These are phyloP conservation scores for Palloptera scutellata DNA, from an alignment of 2,888 invertebrate genomes.

Conservation along the genomic window DNA sequence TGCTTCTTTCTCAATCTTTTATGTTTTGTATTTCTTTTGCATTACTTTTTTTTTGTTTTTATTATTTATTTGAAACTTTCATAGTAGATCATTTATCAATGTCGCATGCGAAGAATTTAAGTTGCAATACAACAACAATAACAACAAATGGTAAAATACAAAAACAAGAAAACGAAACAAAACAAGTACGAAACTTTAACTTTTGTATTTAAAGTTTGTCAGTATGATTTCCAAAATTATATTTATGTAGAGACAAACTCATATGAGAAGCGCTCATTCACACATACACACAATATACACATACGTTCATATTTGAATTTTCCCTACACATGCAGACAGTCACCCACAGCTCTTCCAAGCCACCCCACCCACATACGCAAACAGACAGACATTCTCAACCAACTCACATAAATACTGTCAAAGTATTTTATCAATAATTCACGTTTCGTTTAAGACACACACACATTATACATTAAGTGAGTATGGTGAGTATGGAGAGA, in stretches of 20 bases:
- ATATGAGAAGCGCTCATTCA: slow-evolving; percentile 4
- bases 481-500: too few species aligned
- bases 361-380: neutral
- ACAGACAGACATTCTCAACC: slow-evolving; percentile 23
- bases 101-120: slow-evolving; percentile 24
- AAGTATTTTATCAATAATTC: slow-evolving; percentile 13
- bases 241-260: slow-evolving; percentile 49
- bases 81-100: slow-evolving; percentile 24
- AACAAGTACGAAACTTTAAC: slow-evolving; percentile 11
- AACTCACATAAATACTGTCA: slow-evolving; percentile 1
- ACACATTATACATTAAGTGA: too few species aligned
- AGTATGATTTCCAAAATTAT: slow-evolving; percentile 33
- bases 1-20: too few species aligned
- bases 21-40: too few species aligned
- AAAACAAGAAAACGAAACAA: neutral
- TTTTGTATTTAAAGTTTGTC: slow-evolving; percentile 24
- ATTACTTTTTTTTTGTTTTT: too few species aligned
- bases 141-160: neutral
- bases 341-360: slow-evolving; percentile 30
- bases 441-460: slow-evolving; percentile 19
- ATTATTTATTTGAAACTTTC: too few species aligned
- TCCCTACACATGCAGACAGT: slow-evolving; percentile 19
- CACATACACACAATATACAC: slow-evolving; percentile 13
- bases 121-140: slow-evolving; percentile 4
- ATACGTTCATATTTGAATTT: slow-evolving; percentile 22